phyloP scores from a whole-genome alignment of 2,113 vertebrate species.

The Amphiprion percula region DNA sequence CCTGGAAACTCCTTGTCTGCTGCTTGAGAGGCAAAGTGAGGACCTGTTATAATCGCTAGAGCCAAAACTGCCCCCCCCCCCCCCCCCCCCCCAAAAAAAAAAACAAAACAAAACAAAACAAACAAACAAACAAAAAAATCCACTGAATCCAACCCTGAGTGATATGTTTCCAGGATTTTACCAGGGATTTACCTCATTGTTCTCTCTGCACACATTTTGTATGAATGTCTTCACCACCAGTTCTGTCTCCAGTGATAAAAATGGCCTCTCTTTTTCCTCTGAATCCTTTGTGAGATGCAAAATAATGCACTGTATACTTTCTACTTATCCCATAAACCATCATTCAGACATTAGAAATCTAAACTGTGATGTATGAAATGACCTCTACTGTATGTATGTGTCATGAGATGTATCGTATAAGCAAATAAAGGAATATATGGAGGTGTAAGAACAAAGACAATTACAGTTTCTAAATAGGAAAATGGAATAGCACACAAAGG shows the following conservation, averaged over 20 bases:
- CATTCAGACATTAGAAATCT: slow-evolving; percentile 56
- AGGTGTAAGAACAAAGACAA: slow-evolving; percentile 34
- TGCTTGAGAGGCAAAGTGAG: slow-evolving; percentile 41
- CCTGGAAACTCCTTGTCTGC: slow-evolving; percentile 49
- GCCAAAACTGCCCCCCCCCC: not conserved
- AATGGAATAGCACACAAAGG: slow-evolving; percentile 1
- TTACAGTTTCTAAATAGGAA: not conserved
- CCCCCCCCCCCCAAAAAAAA: not conserved
- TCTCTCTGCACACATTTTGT: slow-evolving; percentile 3
- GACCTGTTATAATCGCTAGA: slow-evolving; percentile 39
- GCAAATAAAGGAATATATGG: slow-evolving; percentile 79
- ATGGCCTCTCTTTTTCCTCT: slow-evolving; percentile 18
- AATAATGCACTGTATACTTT: slow-evolving; percentile 30
- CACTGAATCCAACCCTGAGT: not conserved
- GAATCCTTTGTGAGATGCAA: slow-evolving; percentile 11
- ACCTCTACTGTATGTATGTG: slow-evolving; percentile 66
- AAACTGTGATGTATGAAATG: slow-evolving; percentile 62
- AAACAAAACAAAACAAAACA: not conserved
- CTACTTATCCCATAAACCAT: slow-evolving; percentile 47
- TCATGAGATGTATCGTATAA: slow-evolving; percentile 74
- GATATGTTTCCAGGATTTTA: slow-evolving; percentile 2
- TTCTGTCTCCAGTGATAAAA: slow-evolving; percentile 35
- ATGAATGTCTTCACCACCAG: not conserved
- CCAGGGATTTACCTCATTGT: slow-evolving; percentile 12
- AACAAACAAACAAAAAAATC: not conserved